phyloP scores from a whole-genome alignment of 2,888 invertebrate genomes.

The Drosophila ustulata region DNA sequence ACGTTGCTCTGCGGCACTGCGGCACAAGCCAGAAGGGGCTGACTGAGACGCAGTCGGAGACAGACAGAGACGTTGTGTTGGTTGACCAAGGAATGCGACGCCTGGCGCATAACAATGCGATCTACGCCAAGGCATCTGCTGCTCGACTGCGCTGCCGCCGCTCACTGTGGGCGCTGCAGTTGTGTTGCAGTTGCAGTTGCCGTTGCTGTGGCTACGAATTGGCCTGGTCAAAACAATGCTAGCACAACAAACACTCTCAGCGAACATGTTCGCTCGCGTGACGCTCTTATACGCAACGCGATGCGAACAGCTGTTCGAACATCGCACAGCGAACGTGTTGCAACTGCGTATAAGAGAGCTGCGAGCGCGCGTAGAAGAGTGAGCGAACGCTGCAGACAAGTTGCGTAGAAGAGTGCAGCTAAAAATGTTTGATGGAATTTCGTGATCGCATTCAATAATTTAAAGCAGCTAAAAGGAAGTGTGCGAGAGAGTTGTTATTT shows the following conservation, averaged over 20 bases:
- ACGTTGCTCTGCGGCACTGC: conserved; percentile 5
- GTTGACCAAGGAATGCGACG: conserved; percentile 64
- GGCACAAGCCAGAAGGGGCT: conserved; percentile 43
- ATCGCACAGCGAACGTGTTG: conserved; percentile 50
- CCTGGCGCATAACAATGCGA: conserved; percentile 75
- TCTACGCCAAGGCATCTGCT: conserved; percentile 46
- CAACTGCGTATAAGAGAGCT: conserved; percentile 61
- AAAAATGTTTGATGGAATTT: conserved; percentile 46
- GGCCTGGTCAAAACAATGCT: conserved; percentile 46
- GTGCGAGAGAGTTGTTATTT: background rate
- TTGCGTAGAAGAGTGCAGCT: conserved; percentile 21
- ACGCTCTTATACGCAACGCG: conserved; percentile 42
- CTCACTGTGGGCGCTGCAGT: background rate
- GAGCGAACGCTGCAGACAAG: conserved; percentile 36
- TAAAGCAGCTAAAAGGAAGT: background rate
- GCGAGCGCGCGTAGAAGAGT: background rate
- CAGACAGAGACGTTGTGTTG: conserved; percentile 9
- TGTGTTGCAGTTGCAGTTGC: conserved; percentile 18
- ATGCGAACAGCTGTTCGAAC: conserved; percentile 56
- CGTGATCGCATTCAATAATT: conserved; percentile 52
- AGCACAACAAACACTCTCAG: conserved; percentile 24
- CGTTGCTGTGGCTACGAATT: conserved; percentile 49
- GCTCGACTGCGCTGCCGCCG: background rate
- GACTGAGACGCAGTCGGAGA: background rate
- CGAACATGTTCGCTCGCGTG: conserved; percentile 51